Conservation (phyloP, 1,140 invertebrate genomes). For the Luehdorfia chinensis region DNA sequence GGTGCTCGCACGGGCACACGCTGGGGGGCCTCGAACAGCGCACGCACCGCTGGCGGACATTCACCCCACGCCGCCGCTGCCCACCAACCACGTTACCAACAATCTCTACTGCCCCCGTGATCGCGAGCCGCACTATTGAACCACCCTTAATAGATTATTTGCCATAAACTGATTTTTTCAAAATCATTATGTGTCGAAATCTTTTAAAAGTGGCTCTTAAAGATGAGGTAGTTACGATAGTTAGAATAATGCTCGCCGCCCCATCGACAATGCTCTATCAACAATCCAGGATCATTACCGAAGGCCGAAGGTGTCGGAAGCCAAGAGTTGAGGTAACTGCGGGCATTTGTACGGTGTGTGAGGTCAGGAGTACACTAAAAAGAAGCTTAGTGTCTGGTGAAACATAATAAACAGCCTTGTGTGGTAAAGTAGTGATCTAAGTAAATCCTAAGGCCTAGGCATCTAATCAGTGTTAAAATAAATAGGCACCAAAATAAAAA, state of each 20-base stretch:
- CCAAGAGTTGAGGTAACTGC: constrained; percentile 75
- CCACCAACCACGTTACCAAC: constrained; percentile 69
- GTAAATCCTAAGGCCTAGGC: constrained; percentile 72
- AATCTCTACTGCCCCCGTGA: constrained; percentile 50
- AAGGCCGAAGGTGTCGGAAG: constrained; percentile 72
- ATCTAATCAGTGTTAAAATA: constrained; percentile 73
- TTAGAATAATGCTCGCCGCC: constrained; percentile 59
- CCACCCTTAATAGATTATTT: constrained; percentile 58
- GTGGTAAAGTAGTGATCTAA: constrained; percentile 74
- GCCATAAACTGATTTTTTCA: too few relatives aligned
- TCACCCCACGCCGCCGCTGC: constrained; percentile 66
- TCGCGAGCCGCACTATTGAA: constrained; percentile 55
- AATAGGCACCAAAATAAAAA: constrained; percentile 67
- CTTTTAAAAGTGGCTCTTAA: constrained; percentile 42
- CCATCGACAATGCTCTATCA: constrained; percentile 51
- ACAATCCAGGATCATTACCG: constrained; percentile 61
- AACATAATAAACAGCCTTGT: constrained; percentile 74
- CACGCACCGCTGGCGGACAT: constrained; percentile 58
- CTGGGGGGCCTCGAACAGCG: constrained; percentile 57
- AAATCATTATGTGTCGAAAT: neutral
- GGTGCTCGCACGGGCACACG: constrained; percentile 46
- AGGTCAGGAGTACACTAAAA: constrained; percentile 75
- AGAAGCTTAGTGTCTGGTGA: constrained; percentile 72
- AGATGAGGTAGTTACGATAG: constrained; percentile 49
- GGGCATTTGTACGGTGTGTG: constrained; percentile 75